Percentiles rank a stretch among this genome's conserved stretches.
These are phyloP conservation scores for Lethrus apterus DNA, from an alignment of 1,140 invertebrate species.

Conservation along the genomic window DNA sequence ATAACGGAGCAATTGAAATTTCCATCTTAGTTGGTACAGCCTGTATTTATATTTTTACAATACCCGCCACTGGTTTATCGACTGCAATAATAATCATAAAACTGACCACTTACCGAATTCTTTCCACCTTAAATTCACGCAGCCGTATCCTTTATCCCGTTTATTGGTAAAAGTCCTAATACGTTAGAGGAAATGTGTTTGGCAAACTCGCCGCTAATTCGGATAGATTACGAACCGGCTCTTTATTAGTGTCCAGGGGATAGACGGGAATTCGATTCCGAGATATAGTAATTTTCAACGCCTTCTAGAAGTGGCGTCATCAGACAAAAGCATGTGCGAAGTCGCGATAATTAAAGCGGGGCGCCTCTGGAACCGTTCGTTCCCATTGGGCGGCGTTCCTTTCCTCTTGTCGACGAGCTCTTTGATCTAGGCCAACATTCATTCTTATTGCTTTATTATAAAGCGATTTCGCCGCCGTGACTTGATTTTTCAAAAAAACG, in stretches of 20 bases:
- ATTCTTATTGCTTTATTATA: constrained; percentile 6
- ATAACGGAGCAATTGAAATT: too few species aligned
- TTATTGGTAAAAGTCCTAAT: too few species aligned
- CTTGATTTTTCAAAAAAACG: too few species aligned
- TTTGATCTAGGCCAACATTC: background rate
- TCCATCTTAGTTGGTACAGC: too few species aligned
- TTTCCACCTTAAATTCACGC: too few species aligned
- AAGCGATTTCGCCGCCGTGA: constrained; percentile 3
- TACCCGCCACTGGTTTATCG: too few species aligned
- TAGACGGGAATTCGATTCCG: constrained; percentile 20
- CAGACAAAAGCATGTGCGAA: constrained; percentile 27
- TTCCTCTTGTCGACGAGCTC: background rate
- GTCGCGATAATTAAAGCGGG: constrained; percentile 29
- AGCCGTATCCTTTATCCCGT: too few species aligned
- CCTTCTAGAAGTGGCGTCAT: constrained; percentile 21
- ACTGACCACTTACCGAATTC: too few species aligned
- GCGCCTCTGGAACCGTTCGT: constrained; percentile 15
- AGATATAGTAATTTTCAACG: constrained; percentile 22
- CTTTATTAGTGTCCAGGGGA: constrained; percentile 23
- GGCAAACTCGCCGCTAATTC: constrained; percentile 19
- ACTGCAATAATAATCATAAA: too few species aligned
- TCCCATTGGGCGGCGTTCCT: background rate
- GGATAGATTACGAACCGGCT: constrained; percentile 17
- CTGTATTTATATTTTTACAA: too few species aligned
- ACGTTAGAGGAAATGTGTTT: constrained; percentile 14